phyloP scores from a whole-genome alignment of 2,113 vertebrate genomes.

The Lagopus muta region DNA sequence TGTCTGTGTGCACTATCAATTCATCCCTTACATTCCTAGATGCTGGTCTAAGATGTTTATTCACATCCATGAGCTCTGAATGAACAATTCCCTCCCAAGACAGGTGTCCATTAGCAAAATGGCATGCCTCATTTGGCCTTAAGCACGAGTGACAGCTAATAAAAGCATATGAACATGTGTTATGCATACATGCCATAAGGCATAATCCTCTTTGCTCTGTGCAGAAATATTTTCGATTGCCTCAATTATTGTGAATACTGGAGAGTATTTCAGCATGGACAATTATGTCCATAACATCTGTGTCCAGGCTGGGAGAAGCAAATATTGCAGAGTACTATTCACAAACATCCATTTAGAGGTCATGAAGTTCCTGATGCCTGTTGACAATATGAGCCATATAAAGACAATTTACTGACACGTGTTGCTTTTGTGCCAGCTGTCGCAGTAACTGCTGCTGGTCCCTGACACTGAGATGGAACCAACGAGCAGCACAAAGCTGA shows the following conservation, averaged over 20 bases:
- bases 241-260: not conserved
- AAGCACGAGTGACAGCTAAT: slow-evolving; percentile 21
- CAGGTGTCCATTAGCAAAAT: slow-evolving; percentile 56
- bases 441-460: not conserved
- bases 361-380: not conserved
- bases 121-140: slow-evolving; percentile 44
- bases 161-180: slow-evolving; percentile 46
- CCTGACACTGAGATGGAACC: not conserved
- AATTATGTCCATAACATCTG: slow-evolving; percentile 40
- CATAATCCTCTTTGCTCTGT: slow-evolving; percentile 40
- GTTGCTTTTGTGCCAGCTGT: slow-evolving; percentile 19
- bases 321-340: not conserved
- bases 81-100: slow-evolving; percentile 31
- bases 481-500: not conserved
- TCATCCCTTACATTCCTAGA: slow-evolving; percentile 41
- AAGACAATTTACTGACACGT: not conserved
- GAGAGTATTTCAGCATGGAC: slow-evolving; percentile 18
- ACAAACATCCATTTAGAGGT: not conserved
- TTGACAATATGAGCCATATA: not conserved
- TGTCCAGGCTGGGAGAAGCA: not conserved
- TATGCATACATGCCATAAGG: slow-evolving; percentile 30
- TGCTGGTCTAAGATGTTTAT: slow-evolving; percentile 27
- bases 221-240: slow-evolving; percentile 40
- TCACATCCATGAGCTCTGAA: slow-evolving; percentile 31
- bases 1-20: slow-evolving; percentile 31